A percentile compares a stretch with the other conserved stretches of the same genome.
Evolutionary conservation across 2,888 invertebrate genomes (phyloP).

Genomic region (Marasmarcha lunaedactyla): DNA sequence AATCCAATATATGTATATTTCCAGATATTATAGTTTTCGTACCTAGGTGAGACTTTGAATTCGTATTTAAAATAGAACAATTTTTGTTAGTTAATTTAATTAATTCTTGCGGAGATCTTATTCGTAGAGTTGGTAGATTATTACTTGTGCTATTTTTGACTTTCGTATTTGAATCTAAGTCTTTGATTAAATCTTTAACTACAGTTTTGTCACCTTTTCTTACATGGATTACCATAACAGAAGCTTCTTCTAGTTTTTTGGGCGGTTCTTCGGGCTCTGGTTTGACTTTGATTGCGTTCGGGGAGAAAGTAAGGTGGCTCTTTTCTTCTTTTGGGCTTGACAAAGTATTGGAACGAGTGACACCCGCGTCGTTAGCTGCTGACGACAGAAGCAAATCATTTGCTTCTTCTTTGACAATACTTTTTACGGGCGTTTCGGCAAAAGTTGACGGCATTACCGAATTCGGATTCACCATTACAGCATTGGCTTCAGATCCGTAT

Average conservation of each 20-base stretch:
- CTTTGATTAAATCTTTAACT: constrained; percentile 75
- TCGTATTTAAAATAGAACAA: constrained; percentile 59
- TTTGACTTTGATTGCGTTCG: constrained; percentile 75
- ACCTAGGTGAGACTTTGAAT: constrained; percentile 54
- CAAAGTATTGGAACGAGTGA: constrained; percentile 48
- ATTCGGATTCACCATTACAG: constrained; percentile 90
- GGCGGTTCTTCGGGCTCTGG: constrained; percentile 23
- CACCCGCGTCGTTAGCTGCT: constrained; percentile 35
- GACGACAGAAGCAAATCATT: constrained; percentile 60
- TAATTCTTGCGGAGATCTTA: constrained; percentile 53
- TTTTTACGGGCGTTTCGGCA: constrained; percentile 59
- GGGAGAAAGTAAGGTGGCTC: constrained; percentile 79
- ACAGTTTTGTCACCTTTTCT: constrained; percentile 65
- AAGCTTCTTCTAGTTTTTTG: constrained; percentile 55
- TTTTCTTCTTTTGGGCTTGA: constrained; percentile 76
- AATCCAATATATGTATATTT: constrained; percentile 65
- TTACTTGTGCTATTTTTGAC: constrained; percentile 30
- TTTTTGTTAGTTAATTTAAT: constrained; percentile 57
- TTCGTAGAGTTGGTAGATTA: constrained; percentile 41
- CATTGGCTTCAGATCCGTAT: constrained; percentile 78
- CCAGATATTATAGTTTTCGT: constrained; percentile 65
- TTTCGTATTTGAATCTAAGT: constrained; percentile 52
- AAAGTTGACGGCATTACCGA: constrained; percentile 87
- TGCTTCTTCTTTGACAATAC: constrained; percentile 56
- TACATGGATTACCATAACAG: constrained; percentile 61